Evolutionary conservation across 2,113 vertebrate genomes (phyloP), one percentile per base, ranked within the genome.

Genomic region (Diadophis punctatus): DNA sequence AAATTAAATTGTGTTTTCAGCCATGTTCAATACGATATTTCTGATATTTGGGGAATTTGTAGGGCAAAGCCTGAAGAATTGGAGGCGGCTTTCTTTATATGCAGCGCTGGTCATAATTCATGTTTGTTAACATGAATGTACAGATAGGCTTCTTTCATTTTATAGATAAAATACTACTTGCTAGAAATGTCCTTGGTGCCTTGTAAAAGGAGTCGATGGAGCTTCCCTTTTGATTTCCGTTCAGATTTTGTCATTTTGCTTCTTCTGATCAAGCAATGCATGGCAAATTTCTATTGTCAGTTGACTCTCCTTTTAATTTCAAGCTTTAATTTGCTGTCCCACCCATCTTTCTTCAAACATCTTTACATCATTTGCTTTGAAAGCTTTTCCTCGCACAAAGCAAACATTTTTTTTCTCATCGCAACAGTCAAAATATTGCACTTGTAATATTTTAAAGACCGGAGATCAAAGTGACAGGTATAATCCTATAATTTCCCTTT

Each of bases 321-420:
- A 95, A 96, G 20, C 2, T 96, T 96, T 95, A 95, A 90, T 95
- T 96, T 93, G 87, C 34, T 74, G 91, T 34, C 58, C 68, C n/a
- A 58, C 20, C 25, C 58, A 8, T 87, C 91, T 80, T 95, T 96
- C 91, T 95, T 95, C 25, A 87, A 91, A 92, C 89, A 91, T 86
- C 5, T 93, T 9, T 51, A 87, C 1, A 74, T 34, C 88, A 52
- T 3, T n/a, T 86, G 2, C 10, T 95, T 96, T 25, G 12, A 94
- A 96, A 94, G 14, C 20, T 52, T 91, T 1, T n/a, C 86, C 93
- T 93, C 48, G 18, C 4, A 63, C 53, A 94, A 96, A 93, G 22
- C 14, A 27, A 95, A 39, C 0, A n/a, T 0, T 93, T 95, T 52
- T 95, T 52, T 27, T 94, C 93, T 93, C 94, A 3, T 6, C 95